phyloP scores from a whole-genome alignment of 2,113 vertebrate genomes.

The Xerus inauris region DNA sequence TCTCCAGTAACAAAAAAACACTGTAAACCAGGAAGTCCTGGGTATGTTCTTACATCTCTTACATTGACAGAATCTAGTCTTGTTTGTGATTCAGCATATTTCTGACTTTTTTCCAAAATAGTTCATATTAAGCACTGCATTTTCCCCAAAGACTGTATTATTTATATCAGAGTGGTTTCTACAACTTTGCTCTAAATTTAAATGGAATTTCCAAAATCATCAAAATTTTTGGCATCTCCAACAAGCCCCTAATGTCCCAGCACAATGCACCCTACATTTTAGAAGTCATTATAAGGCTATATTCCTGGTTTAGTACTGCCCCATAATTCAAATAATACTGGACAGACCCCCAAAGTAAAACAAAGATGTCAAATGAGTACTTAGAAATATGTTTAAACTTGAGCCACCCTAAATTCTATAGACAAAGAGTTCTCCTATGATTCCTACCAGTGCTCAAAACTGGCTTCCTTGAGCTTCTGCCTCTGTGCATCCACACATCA shows the following conservation, averaged over 20 bases:
- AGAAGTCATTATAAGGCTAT: neutral
- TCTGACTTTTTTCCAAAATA: conserved; percentile 13
- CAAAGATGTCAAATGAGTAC: conserved; percentile 19
- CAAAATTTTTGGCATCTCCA: neutral
- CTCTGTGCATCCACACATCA: neutral
- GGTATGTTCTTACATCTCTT: neutral
- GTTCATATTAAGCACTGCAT: neutral
- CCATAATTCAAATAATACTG: conserved; percentile 31
- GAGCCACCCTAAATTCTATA: neutral
- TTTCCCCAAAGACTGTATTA: neutral
- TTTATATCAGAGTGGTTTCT: neutral
- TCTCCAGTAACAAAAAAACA: conserved; percentile 22
- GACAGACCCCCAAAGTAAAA: conserved; percentile 30
- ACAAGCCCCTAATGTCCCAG: neutral
- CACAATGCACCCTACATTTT: neutral
- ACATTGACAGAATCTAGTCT: neutral
- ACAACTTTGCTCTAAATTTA: conserved; percentile 35
- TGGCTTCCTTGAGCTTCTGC: neutral
- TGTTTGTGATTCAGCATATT: neutral
- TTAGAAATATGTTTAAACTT: neutral
- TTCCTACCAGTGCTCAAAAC: neutral
- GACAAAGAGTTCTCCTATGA: neutral
- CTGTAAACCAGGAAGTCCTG: neutral
- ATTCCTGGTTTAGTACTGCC: neutral
- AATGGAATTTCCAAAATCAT: conserved; percentile 48